These are phyloP conservation scores for Pedionomus torquatus DNA, from an alignment of 2,113 vertebrate species.

Conservation along the genomic window DNA sequence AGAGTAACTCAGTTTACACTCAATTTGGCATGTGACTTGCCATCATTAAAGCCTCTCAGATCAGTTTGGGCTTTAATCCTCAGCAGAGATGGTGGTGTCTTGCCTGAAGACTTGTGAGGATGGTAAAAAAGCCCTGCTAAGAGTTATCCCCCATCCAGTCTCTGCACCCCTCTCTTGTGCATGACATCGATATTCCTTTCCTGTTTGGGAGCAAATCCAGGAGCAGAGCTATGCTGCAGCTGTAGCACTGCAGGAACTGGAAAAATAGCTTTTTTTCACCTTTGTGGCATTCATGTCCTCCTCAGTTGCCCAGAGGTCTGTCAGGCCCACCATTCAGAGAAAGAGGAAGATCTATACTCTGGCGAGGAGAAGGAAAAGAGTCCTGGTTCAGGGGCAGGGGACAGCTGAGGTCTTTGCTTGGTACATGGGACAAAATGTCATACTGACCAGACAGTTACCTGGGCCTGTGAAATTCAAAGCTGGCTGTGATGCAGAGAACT, in stretches of 20 bases:
- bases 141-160: no score
- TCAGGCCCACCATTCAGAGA: rapidly evolving
- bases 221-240: background rate
- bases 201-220: background rate
- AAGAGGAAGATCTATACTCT: background rate
- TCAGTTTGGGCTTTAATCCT: background rate
- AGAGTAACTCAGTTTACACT: background rate
- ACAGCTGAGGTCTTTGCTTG: background rate
- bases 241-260: rapidly evolving
- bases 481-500: background rate
- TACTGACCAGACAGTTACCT: background rate
- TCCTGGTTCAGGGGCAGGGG: background rate
- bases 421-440: background rate
- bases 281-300: background rate
- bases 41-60: background rate
- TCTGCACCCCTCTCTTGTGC: background rate
- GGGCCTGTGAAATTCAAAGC: background rate
- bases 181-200: background rate
- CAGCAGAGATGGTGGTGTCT: background rate
- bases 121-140: background rate
- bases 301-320: background rate
- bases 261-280: background rate
- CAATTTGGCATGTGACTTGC: background rate
- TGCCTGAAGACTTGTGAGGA: background rate
- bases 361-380: background rate